Evolutionary conservation across 2,888 invertebrate genomes (phyloP).

Genomic region (Brenthis hecate): DNA sequence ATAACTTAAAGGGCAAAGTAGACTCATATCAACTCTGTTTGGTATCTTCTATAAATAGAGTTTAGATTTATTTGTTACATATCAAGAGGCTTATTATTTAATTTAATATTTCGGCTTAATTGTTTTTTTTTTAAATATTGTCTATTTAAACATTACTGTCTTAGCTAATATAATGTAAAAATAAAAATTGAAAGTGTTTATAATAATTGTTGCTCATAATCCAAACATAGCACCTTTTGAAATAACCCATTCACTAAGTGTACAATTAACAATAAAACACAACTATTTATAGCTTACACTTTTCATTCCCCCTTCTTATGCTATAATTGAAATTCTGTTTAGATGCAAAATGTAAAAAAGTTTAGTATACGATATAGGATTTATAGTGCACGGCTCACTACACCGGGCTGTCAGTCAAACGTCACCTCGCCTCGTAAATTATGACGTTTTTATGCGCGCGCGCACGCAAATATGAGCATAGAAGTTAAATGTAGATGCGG

Average conservation of each 20-base stretch:
- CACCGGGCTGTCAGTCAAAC: conserved; percentile 60
- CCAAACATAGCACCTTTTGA: neutral
- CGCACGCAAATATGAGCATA: conserved; percentile 63
- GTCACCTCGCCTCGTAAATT: conserved; percentile 61
- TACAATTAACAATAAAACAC: conserved; percentile 7
- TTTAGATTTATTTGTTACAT: too few species aligned
- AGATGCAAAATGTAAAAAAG: conserved; percentile 27
- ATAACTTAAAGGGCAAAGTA: too few species aligned
- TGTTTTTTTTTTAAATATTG: too few species aligned
- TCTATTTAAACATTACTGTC: too few species aligned
- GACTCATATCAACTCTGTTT: too few species aligned
- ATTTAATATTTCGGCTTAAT: too few species aligned
- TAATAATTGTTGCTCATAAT: neutral
- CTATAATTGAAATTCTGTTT: conserved; percentile 30
- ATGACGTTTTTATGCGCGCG: conserved; percentile 65
- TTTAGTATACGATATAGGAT: conserved; percentile 28
- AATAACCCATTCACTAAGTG: neutral
- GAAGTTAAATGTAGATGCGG: conserved; percentile 28
- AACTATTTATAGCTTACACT: conserved; percentile 13
- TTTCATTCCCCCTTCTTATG: conserved; percentile 16
- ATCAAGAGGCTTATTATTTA: too few species aligned
- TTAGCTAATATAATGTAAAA: too few species aligned
- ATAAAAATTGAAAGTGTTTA: neutral
- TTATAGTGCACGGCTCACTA: conserved; percentile 43
- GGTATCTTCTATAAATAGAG: too few species aligned